These are phyloP conservation scores for Motacilla tschutschensis DNA, from an alignment of 2,113 vertebrate genomes.

Conservation along the genomic window DNA sequence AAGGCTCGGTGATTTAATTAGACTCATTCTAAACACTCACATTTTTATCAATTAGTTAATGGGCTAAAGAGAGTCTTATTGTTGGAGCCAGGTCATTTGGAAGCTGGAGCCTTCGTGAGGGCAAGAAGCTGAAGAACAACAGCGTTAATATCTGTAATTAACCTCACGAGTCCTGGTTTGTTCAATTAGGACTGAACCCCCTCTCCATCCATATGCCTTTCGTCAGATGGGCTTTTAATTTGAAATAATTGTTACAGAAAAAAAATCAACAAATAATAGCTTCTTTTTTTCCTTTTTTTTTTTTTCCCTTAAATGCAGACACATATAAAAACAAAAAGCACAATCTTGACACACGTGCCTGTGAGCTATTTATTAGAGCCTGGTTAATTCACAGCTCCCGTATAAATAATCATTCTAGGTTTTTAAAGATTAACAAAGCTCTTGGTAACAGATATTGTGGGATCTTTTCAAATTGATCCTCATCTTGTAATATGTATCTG, in stretches of 20 bases:
- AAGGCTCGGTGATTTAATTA: slow-evolving; percentile 84
- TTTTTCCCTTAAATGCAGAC: neutral
- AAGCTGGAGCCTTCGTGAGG: slow-evolving; percentile 80
- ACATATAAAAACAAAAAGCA: slow-evolving; percentile 27
- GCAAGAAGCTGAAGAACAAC: slow-evolving; percentile 79
- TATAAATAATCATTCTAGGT: slow-evolving; percentile 45
- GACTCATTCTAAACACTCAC: slow-evolving; percentile 82
- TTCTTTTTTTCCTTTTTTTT: neutral
- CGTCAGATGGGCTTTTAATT: slow-evolving; percentile 68
- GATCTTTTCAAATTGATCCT: slow-evolving; percentile 56
- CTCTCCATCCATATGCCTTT: slow-evolving; percentile 74
- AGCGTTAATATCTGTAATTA: slow-evolving; percentile 84
- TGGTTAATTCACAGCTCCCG: slow-evolving; percentile 16
- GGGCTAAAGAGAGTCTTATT: slow-evolving; percentile 82
- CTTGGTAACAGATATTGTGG: slow-evolving; percentile 35
- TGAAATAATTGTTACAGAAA: slow-evolving; percentile 69
- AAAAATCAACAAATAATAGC: slow-evolving; percentile 62
- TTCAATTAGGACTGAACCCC: slow-evolving; percentile 74
- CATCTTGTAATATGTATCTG: slow-evolving; percentile 23
- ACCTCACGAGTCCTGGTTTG: slow-evolving; percentile 77
- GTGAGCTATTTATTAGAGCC: slow-evolving; percentile 46
- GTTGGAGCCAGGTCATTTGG: slow-evolving; percentile 83
- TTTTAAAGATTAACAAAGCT: slow-evolving; percentile 57
- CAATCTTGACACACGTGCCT: slow-evolving; percentile 24
- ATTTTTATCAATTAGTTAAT: slow-evolving; percentile 89